Conservation (phyloP, 2,888 invertebrate species). For the Trimorus sp. region DNA sequence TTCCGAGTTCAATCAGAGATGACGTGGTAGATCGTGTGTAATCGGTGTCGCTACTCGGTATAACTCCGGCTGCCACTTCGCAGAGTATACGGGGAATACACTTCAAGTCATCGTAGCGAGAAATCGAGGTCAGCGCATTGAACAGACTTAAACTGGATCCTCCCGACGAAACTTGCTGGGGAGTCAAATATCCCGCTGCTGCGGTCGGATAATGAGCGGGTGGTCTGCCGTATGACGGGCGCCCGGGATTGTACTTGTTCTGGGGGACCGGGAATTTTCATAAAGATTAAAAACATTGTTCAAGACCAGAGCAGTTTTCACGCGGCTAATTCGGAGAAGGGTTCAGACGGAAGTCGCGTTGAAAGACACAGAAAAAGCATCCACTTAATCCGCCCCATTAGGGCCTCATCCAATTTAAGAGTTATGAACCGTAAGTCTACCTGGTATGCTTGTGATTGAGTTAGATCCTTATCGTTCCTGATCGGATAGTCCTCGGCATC, state of each 20-base stretch:
- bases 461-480: slow-evolving; percentile 54
- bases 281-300: slow-evolving; percentile 58
- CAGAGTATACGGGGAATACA: slow-evolving; percentile 91
- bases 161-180: slow-evolving; percentile 50
- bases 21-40: slow-evolving; percentile 71
- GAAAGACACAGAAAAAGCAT: slow-evolving; percentile 57
- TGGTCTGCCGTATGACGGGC: slow-evolving; percentile 57
- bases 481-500: slow-evolving; percentile 43
- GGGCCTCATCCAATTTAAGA: slow-evolving; percentile 31
- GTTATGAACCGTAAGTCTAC: slow-evolving; percentile 38
- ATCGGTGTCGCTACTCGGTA: slow-evolving; percentile 69
- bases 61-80: slow-evolving; percentile 85
- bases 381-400: slow-evolving; percentile 26
- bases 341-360: slow-evolving; percentile 38
- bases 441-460: slow-evolving; percentile 45
- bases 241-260: slow-evolving; percentile 38
- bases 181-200: slow-evolving; percentile 60
- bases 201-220: slow-evolving; percentile 60
- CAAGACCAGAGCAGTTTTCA: slow-evolving; percentile 16
- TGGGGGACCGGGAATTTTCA: slow-evolving; percentile 55
- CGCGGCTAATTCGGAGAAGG: slow-evolving; percentile 41
- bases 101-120: slow-evolving; percentile 88
- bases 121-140: slow-evolving; percentile 84
- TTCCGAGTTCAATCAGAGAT: slow-evolving; percentile 73
- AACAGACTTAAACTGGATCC: slow-evolving; percentile 71